These are phyloP conservation scores for Macquaria ambigua DNA, from an alignment of 2,113 vertebrate species.

Conservation along the genomic window DNA sequence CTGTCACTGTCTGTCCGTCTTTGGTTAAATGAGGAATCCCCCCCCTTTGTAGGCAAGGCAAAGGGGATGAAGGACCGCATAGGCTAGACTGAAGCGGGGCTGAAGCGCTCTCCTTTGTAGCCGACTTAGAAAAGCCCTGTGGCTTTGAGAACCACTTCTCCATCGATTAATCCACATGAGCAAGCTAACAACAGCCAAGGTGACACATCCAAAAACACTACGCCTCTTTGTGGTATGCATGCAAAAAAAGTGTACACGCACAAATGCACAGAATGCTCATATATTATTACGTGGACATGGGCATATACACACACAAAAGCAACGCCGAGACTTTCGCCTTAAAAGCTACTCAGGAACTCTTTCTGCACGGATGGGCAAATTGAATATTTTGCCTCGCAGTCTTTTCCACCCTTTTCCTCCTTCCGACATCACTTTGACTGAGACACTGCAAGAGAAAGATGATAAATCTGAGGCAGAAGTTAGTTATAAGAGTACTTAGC, in stretches of 20 bases:
- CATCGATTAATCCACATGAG: constrained; percentile 57
- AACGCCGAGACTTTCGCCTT: neutral
- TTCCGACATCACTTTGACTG: constrained; percentile 9
- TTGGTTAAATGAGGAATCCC: constrained; percentile 27
- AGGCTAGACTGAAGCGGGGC: neutral
- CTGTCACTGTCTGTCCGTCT: constrained; percentile 13
- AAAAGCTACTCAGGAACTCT: constrained; percentile 46
- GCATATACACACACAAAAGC: constrained; percentile 23
- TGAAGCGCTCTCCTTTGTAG: constrained; percentile 26
- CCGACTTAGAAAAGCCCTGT: constrained; percentile 10
- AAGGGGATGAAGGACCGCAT: neutral
- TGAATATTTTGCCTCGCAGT: constrained; percentile 30
- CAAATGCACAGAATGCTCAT: constrained; percentile 17
- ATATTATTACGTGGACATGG: constrained; percentile 11
- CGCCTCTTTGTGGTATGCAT: neutral
- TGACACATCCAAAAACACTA: constrained; percentile 36
- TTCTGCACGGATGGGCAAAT: constrained; percentile 59
- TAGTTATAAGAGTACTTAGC: constrained; percentile 28
- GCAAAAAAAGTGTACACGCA: neutral
- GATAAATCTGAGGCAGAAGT: constrained; percentile 10
- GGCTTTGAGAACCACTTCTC: constrained; percentile 50
- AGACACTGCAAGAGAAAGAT: neutral
- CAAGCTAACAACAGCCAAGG: constrained; percentile 38
- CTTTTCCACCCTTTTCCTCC: constrained; percentile 16
- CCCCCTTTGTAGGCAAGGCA: neutral